Base-by-base conservation (phyloP, 2,888 invertebrate genomes). In the Philaethria dido region DNA sequence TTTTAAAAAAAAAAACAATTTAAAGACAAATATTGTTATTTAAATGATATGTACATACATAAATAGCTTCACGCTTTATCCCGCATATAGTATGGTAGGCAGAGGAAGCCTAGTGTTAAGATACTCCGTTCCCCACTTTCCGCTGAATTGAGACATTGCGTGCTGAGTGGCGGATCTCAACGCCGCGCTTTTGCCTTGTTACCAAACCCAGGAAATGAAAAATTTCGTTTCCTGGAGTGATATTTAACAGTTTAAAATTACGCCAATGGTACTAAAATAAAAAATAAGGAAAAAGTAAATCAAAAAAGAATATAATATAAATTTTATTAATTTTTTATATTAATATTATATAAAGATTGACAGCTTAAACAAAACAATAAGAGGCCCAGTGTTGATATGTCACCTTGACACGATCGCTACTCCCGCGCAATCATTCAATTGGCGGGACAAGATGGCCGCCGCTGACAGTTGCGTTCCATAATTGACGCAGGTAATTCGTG, bases 351-450 rank as follows among this genome's bases (percentile, higher is more conserved):
- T 18, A 25, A 59, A 47, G 3, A 59, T 42, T 48, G 39, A 59
- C 47, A 60, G 25, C 52, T n/a, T 48, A 59, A 55, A 66, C 65
- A 66, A 71, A 66, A 67, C 64, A 71, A 66, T 68, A 68, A 39
- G 61, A 63, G 61, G 33, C 54, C 66, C 61, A 65, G 50, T 29
- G 65, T 69, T 60, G 59, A 62, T 66, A 70, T 74, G 78, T 85
- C 84, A 85, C 87, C 89, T 88, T 89, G 88, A 87, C 89, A 87
- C 80, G 78, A 74, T 75, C 74, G 66, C 72, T 76, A 77, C 80
- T 86, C 84, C 83, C 81, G 82, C 83, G 84, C 87, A 87, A 89
- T 90, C 87, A 88, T 89, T 78, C 89, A 89, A 87, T 90, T 89
- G 89, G 79, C 82, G 82, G 80, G 80, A 78, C 85, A 87, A 87